phyloP scores from a whole-genome alignment of 2,888 invertebrate genomes.

The Tipula vernalis region DNA sequence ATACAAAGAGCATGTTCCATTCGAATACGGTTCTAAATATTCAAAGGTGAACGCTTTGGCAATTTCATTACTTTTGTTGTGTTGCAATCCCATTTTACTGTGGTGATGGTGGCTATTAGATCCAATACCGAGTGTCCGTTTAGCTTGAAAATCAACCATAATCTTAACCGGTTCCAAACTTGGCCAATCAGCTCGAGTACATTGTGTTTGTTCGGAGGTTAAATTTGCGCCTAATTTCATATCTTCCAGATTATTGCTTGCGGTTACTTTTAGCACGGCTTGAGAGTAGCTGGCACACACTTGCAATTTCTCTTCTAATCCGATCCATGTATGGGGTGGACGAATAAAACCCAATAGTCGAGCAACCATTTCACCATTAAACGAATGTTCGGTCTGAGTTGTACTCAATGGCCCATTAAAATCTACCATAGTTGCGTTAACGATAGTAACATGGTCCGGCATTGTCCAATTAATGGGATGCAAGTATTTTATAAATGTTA shows the following conservation, averaged over 20 bases:
- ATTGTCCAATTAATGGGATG: slow-evolving; percentile 77
- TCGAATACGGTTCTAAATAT: slow-evolving; percentile 77
- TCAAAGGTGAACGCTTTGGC: slow-evolving; percentile 79
- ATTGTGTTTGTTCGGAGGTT: slow-evolving; percentile 55
- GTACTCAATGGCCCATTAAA: slow-evolving; percentile 60
- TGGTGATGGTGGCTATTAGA: slow-evolving; percentile 53
- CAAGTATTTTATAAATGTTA: slow-evolving; percentile 78
- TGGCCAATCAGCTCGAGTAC: slow-evolving; percentile 55
- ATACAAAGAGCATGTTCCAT: slow-evolving; percentile 63
- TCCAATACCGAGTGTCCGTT: slow-evolving; percentile 39
- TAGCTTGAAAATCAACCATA: slow-evolving; percentile 53
- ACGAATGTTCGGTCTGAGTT: slow-evolving; percentile 52
- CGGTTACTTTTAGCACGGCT: slow-evolving; percentile 48
- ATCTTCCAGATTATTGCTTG: slow-evolving; percentile 29
- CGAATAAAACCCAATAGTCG: slow-evolving; percentile 70
- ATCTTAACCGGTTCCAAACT: slow-evolving; percentile 49
- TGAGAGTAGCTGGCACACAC: slow-evolving; percentile 69
- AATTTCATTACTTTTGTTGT: slow-evolving; percentile 58
- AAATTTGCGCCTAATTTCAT: slow-evolving; percentile 46
- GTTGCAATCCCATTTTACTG: slow-evolving; percentile 72
- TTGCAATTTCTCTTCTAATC: slow-evolving; percentile 52
- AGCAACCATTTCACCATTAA: slow-evolving; percentile 62
- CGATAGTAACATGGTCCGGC: slow-evolving; percentile 77
- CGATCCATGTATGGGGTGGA: slow-evolving; percentile 61
- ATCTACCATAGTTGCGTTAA: slow-evolving; percentile 73